phyloP scores from a whole-genome alignment of 2,888 invertebrate genomes.

The Blastobasis lacticolella region DNA sequence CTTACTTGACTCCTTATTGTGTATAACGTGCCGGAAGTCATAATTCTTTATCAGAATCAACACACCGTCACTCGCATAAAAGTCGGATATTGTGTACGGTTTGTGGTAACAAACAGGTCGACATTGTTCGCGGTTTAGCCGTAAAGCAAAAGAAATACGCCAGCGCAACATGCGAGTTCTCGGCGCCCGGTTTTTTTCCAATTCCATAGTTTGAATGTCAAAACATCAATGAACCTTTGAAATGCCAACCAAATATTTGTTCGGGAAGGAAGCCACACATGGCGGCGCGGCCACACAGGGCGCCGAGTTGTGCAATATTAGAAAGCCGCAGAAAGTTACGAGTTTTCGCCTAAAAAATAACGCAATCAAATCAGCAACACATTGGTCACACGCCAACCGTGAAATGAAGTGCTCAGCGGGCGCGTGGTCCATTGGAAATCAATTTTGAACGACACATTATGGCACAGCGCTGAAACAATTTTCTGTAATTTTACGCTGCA shows the following conservation, averaged over 20 bases:
- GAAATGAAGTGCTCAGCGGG: constrained; percentile 50
- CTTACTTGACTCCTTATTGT: constrained; percentile 35
- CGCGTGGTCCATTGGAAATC: constrained; percentile 35
- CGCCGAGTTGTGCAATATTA: constrained; percentile 49
- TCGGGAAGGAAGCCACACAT: constrained; percentile 54
- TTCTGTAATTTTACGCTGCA: not conserved
- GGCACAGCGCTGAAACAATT: not conserved
- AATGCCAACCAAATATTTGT: constrained; percentile 64
- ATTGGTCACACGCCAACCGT: constrained; percentile 51
- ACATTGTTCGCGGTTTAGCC: constrained; percentile 32
- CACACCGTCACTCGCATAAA: constrained; percentile 28
- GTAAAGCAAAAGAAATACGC: constrained; percentile 21
- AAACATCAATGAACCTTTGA: constrained; percentile 62
- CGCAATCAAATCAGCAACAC: constrained; percentile 51
- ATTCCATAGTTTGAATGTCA: constrained; percentile 41
- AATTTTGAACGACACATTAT: constrained; percentile 29
- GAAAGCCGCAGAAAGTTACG: constrained; percentile 42
- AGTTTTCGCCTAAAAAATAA: constrained; percentile 48
- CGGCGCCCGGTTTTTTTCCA: constrained; percentile 48
- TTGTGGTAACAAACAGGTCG: constrained; percentile 1
- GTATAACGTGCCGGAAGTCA: constrained; percentile 42
- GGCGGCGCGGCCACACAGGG: constrained; percentile 61
- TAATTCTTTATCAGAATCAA: constrained; percentile 61
- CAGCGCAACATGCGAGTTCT: constrained; percentile 25
- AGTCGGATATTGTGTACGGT: constrained; percentile 27